phyloP scores from a whole-genome alignment of 2,888 invertebrate genomes.

The Polydrusus tereticollis region DNA sequence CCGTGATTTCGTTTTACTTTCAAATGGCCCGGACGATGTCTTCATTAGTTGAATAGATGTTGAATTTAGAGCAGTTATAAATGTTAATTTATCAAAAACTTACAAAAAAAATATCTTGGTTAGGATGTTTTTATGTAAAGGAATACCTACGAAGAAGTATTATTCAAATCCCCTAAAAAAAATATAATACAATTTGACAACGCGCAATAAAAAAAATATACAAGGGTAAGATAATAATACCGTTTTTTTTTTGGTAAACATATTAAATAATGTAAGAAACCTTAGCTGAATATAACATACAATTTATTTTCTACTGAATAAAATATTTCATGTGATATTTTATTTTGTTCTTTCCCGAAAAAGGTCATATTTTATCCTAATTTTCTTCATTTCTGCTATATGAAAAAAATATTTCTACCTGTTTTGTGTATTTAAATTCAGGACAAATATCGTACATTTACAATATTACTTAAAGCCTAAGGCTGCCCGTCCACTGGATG shows the following conservation, averaged over 20 bases:
- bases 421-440: not conserved
- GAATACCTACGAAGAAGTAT: too few species aligned
- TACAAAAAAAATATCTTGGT: too few species aligned
- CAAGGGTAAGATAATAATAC: not conserved
- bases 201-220: not conserved
- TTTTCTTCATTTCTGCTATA: not conserved
- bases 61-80: not conserved
- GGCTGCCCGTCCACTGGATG: too few species aligned
- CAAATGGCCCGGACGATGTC: not conserved
- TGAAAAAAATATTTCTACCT: not conserved
- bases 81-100: not conserved
- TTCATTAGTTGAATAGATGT: slow-evolving; percentile 8
- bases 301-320: not conserved
- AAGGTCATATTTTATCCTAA: not conserved
- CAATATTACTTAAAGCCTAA: too few species aligned
- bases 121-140: too few species aligned
- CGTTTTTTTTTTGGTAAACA: not conserved
- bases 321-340: not conserved
- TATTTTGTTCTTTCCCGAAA: not conserved
- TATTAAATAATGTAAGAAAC: not conserved
- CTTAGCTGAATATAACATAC: not conserved
- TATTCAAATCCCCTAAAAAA: not conserved
- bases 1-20: slow-evolving; percentile 49
- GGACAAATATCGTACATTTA: too few species aligned
- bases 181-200: not conserved